phyloP scores from a whole-genome alignment of 2,888 invertebrate genomes.

The Eupelmus urozonus region DNA sequence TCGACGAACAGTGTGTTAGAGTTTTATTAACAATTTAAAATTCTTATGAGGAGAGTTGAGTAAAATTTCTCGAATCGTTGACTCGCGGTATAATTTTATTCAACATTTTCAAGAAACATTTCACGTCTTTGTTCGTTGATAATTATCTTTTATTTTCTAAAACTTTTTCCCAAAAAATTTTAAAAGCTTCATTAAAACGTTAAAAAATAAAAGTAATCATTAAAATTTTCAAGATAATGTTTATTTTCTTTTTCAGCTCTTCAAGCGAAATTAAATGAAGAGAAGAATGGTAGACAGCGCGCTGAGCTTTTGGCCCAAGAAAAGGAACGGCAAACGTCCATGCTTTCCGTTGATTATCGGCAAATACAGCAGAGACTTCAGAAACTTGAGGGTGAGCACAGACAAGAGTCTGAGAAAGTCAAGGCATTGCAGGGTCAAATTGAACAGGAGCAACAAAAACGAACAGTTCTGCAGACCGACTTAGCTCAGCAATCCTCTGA shows the following conservation, averaged over 20 bases:
- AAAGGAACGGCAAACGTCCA: constrained; percentile 95
- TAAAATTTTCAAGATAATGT: background rate
- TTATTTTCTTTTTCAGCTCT: too few relatives aligned
- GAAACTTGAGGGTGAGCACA: constrained; percentile 93
- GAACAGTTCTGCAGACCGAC: constrained; percentile 90
- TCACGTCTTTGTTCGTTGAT: too few relatives aligned
- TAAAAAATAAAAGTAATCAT: constrained; percentile 7
- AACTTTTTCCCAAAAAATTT: too few relatives aligned
- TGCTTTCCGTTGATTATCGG: constrained; percentile 96
- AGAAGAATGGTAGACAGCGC: constrained; percentile 90
- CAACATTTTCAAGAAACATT: too few relatives aligned
- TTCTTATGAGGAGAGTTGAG: too few relatives aligned
- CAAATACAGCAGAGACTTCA: constrained; percentile 94
- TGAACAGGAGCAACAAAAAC: constrained; percentile 94
- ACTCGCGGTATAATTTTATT: too few relatives aligned
- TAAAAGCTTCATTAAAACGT: too few relatives aligned
- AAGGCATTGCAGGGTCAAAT: constrained; percentile 90
- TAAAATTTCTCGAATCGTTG: too few relatives aligned
- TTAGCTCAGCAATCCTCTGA: constrained; percentile 85
- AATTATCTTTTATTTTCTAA: too few relatives aligned
- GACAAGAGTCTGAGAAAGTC: constrained; percentile 90
- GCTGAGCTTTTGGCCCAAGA: constrained; percentile 93
- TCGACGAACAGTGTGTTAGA: too few relatives aligned
- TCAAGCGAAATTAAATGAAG: constrained; percentile 94
- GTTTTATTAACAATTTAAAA: too few relatives aligned